Evolutionary conservation across 1,140 invertebrate genomes (phyloP).

Genomic region (Macrosteles quadrilineatus): DNA sequence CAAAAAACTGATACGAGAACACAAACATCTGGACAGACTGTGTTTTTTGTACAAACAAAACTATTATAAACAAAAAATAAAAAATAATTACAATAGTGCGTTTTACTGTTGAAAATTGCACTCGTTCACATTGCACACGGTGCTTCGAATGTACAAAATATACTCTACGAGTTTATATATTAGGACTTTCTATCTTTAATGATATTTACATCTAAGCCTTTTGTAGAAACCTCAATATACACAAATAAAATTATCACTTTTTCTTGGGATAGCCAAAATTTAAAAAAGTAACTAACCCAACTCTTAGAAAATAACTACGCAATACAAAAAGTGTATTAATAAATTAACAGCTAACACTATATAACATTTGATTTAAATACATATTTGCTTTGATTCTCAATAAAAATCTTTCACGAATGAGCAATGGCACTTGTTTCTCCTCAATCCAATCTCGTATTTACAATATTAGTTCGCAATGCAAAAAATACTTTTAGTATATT

Average conservation of each 20-base stretch:
- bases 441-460: conserved; percentile 1
- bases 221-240: conserved; percentile 12
- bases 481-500: conserved; percentile 24
- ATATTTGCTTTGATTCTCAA: conserved; percentile 2
- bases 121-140: conserved; percentile 18
- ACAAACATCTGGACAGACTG: conserved; percentile 13
- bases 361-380: conserved; percentile 17
- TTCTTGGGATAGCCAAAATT: conserved; percentile 2
- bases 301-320: conserved; percentile 4
- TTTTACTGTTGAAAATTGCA: background rate
- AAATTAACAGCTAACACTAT: conserved; percentile 2
- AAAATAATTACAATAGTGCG: conserved; percentile 19
- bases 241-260: conserved; percentile 19
- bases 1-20: conserved; percentile 16
- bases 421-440: conserved; percentile 16
- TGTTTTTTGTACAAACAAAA: conserved; percentile 18
- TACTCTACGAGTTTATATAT: background rate
- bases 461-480: conserved; percentile 9
- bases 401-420: conserved; percentile 19
- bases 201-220: conserved; percentile 17
- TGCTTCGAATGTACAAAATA: conserved; percentile 19
- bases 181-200: background rate
- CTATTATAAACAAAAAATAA: conserved; percentile 16
- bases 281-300: conserved; percentile 1
- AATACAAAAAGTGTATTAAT: conserved; percentile 12